Percentiles rank a stretch among this genome's conserved stretches.
Conservation (phyloP, 2,113 vertebrate genomes). For the Bolborhynchus lineola region DNA sequence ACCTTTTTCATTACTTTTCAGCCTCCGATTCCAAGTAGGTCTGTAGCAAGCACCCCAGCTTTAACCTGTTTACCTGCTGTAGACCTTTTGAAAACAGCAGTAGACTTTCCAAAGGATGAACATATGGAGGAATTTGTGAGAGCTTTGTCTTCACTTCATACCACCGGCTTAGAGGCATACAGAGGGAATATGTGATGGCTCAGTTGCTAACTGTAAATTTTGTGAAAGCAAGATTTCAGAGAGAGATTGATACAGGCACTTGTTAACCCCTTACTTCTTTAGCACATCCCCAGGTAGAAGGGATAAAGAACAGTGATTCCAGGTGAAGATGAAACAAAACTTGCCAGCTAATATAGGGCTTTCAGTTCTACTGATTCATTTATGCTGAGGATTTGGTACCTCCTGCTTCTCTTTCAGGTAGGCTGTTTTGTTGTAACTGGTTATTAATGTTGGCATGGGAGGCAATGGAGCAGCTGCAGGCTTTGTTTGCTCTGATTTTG, state of each 20-base stretch:
- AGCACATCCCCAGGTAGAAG: not conserved
- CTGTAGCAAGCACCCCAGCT: not conserved
- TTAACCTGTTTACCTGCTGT: not conserved
- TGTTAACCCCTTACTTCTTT: not conserved
- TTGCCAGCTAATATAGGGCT: not conserved
- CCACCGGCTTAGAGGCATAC: not conserved
- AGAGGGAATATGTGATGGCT: not conserved
- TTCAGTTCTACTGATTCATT: not conserved
- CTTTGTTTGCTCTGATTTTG: constrained; percentile 4
- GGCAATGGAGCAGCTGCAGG: not conserved
- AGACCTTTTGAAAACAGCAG: not conserved
- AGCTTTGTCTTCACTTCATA: not conserved
- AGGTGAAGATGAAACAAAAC: not conserved
- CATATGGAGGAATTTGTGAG: not conserved
- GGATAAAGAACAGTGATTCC: not conserved
- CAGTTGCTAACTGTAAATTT: not conserved
- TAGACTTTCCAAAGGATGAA: not conserved
- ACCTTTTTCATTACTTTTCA: not conserved
- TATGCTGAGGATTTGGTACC: not conserved
- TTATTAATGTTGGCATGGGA: not conserved
- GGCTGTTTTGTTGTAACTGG: not conserved
- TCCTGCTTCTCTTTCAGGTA: not conserved
- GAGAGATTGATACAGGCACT: not conserved
- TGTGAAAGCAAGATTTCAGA: not conserved
- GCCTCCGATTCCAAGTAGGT: not conserved